Evolutionary conservation across 2,888 invertebrate species (phyloP), one percentile per base, ranked within the genome.

Genomic region (Pseudeuparius sepicola): DNA sequence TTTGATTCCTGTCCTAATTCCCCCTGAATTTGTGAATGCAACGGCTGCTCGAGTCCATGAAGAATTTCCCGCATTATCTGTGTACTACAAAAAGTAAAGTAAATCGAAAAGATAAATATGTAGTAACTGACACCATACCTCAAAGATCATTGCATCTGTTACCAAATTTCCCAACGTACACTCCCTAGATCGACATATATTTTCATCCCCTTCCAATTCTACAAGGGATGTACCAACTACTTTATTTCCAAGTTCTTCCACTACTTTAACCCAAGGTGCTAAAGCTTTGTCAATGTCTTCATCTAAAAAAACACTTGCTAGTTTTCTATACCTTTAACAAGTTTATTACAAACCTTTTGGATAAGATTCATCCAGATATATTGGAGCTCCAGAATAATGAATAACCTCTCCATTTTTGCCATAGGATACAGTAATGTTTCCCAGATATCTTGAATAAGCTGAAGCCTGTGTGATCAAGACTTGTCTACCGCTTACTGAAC

Each of bases 151-250:
- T 0, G 84, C 75, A 44, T 86, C 84, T 17, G 80, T 70, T 31
- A 82, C 66, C 14, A 82, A 71, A 54, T 73, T 78, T 15, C 84
- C 87, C 29, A 86, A 59, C 49, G 77, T 80, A 50, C 86, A 87
- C 57, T 87, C 86, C 0, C 50, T 52, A 6, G 61, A 29, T 20
- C 43, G 60, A 1, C 70, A 53, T n/a, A n/a, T n/a, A n/a, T n/a
- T n/a, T 46, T 84, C 84, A n/a, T n/a, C n/a, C 20, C 65, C 67
- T 2, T 69, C 63, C 18, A 87, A 54, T 9, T 36, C 30, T 2
- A 56, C 55, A n/a, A 51, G 33, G 24, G 47, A 40, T 3, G 43
- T 42, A 23, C 83, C 86, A 3, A 86, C 52, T n/a, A 68, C 57
- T 37, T 63, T 56, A 1, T 61, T 61, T 1, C 75, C 76, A 35